Conservation (phyloP, 1,140 invertebrate genomes). For the Drosophila sp. region DNA sequence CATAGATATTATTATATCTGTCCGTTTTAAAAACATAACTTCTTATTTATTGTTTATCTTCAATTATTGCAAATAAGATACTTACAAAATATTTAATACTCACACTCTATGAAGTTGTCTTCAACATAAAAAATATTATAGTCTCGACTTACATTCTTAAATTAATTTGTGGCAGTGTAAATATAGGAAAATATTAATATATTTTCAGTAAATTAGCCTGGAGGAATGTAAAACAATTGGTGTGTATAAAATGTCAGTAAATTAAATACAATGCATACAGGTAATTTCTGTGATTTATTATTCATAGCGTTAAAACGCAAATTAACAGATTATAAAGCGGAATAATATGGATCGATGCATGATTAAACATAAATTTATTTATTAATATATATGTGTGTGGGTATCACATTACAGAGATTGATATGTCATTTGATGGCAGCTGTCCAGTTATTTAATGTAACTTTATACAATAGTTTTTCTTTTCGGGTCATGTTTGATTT, state of each 20-base stretch:
- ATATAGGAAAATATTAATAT: not conserved
- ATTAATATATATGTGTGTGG: not conserved
- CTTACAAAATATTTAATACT: no score
- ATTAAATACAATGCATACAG: slow-evolving; percentile 14
- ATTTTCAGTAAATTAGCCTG: slow-evolving; percentile 27
- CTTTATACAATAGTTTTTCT: not conserved
- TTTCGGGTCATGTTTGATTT: slow-evolving; percentile 8
- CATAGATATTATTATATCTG: no score
- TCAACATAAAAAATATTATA: no score
- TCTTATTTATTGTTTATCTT: no score
- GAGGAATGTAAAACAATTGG: slow-evolving; percentile 21
- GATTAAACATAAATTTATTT: not conserved
- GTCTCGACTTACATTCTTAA: not conserved
- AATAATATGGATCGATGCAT: slow-evolving; percentile 23
- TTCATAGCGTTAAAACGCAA: slow-evolving; percentile 18
- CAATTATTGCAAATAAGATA: no score
- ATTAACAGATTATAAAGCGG: slow-evolving; percentile 40
- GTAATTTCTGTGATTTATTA: slow-evolving; percentile 29
- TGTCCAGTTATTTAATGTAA: not conserved
- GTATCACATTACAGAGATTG: slow-evolving; percentile 17
- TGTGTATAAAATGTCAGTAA: slow-evolving; percentile 15
- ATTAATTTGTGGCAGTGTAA: not conserved
- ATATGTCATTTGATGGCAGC: slow-evolving; percentile 1
- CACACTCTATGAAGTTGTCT: no score
- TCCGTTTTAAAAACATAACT: no score